A percentile compares a stretch with the other conserved stretches of the same genome.
These are phyloP conservation scores for Empidonax traillii DNA, from an alignment of 2,113 vertebrate species.

Conservation along the genomic window DNA sequence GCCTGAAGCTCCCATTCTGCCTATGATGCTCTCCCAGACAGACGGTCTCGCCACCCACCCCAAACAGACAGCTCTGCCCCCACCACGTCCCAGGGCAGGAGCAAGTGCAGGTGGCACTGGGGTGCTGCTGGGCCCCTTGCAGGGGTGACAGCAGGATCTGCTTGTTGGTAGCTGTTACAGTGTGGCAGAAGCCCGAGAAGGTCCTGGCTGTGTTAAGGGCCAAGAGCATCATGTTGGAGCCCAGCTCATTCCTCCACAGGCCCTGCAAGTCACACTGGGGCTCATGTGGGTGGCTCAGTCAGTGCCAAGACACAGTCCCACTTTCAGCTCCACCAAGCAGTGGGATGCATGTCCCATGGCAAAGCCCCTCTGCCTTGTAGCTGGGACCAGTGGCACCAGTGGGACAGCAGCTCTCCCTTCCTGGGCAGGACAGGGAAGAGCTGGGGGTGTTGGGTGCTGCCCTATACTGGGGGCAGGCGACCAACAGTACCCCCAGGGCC, in stretches of 20 bases:
- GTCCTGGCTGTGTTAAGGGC: neutral
- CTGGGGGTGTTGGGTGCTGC: rapidly evolving
- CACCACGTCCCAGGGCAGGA: too few relatives aligned
- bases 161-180: neutral
- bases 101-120: neutral
- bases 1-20: neutral
- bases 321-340: too few relatives aligned
- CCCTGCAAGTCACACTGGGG: neutral
- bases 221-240: neutral
- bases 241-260: neutral
- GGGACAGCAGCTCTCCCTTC: neutral
- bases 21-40: neutral
- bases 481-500: too few relatives aligned
- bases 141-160: neutral
- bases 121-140: neutral
- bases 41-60: neutral
- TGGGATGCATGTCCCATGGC: neutral
- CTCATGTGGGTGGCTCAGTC: too few relatives aligned
- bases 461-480: rapidly evolving
- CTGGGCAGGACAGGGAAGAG: neutral
- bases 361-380: rapidly evolving
- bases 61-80: neutral
- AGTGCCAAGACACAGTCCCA: too few relatives aligned
- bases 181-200: neutral
- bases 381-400: rapidly evolving